These are phyloP conservation scores for Pseudotriccus pelzelni DNA, from an alignment of 2,797 vertebrate genomes.

Conservation along the genomic window DNA sequence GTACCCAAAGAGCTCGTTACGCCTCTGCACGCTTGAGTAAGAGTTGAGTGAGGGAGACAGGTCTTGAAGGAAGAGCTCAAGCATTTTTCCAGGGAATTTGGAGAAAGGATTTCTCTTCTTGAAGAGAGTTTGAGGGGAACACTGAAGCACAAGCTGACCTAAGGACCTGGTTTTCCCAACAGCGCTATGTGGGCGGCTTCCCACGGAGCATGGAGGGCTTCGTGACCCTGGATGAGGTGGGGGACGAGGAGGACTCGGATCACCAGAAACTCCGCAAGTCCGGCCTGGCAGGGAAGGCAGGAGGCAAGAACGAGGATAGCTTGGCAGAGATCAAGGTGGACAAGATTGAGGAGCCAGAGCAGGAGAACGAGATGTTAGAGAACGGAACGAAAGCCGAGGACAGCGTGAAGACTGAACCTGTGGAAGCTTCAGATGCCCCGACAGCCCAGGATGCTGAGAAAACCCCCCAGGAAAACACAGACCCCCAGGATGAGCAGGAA, in stretches of 20 bases:
- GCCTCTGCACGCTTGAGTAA: background rate
- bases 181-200: slow-evolving; percentile 80
- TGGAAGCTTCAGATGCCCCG: slow-evolving; percentile 51
- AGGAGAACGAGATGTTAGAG: slow-evolving; percentile 72
- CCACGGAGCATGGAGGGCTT: slow-evolving; percentile 93
- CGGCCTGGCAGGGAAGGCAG: slow-evolving; percentile 55
- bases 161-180: slow-evolving; percentile 63
- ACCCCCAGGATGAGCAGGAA: slow-evolving; percentile 71
- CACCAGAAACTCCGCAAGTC: slow-evolving; percentile 73
- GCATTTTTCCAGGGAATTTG: background rate
- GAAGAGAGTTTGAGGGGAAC: background rate
- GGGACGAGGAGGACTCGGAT: slow-evolving; percentile 85
- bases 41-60: background rate
- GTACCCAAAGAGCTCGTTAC: background rate
- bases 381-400: slow-evolving; percentile 74
- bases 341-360: slow-evolving; percentile 76
- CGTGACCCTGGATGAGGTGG: slow-evolving; percentile 92
- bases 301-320: slow-evolving; percentile 76
- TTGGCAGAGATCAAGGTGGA: slow-evolving; percentile 84
- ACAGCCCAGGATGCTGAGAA: slow-evolving; percentile 53
- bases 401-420: slow-evolving; percentile 29
- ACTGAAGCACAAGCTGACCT: background rate
- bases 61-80: background rate
- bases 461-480: slow-evolving; percentile 55
- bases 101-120: background rate